A percentile compares a stretch with the other conserved stretches of the same genome.
Conservation (phyloP, 1,140 invertebrate genomes). For the Hycleus cichorii region DNA sequence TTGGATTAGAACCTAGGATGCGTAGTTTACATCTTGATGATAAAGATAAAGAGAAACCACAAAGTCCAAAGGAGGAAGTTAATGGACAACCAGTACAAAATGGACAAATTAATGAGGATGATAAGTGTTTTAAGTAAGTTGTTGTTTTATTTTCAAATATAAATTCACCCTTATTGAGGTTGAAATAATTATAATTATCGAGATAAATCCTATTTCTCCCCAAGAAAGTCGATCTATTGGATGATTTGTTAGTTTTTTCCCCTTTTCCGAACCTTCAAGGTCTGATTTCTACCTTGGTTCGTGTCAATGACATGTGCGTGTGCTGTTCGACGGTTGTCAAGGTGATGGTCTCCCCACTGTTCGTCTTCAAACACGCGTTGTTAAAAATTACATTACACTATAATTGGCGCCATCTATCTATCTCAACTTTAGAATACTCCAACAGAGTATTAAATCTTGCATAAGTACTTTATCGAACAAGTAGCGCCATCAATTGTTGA, state of each 20-base stretch:
- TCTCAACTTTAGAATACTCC: not conserved
- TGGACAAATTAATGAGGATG: conserved; percentile 79
- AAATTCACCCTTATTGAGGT: not conserved
- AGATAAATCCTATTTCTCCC: too few species aligned
- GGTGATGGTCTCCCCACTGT: conserved; percentile 26
- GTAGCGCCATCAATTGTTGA: too few species aligned
- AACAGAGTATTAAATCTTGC: not conserved
- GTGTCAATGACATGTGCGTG: conserved; percentile 41
- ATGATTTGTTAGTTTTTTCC: conserved; percentile 1
- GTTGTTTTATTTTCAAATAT: not conserved
- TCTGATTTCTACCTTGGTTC: conserved; percentile 39
- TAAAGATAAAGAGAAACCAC: conserved; percentile 58
- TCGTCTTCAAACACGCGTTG: too few species aligned
- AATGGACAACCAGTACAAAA: conserved; percentile 57
- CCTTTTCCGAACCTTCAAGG: conserved; percentile 33
- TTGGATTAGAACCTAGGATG: conserved; percentile 60
- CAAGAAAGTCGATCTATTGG: not conserved
- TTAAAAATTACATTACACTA: too few species aligned
- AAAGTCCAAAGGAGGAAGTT: conserved; percentile 58
- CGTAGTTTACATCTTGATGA: conserved; percentile 59
- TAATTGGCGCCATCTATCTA: conserved; percentile 5
- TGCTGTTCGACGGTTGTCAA: conserved; percentile 29
- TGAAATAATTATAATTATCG: too few species aligned
- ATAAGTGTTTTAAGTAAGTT: conserved; percentile 87
- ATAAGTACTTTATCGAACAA: too few species aligned